Percentiles rank a stretch among this genome's conserved stretches.
These are phyloP conservation scores for Hyles lineata DNA, from an alignment of 2,888 invertebrate genomes.

Conservation along the genomic window DNA sequence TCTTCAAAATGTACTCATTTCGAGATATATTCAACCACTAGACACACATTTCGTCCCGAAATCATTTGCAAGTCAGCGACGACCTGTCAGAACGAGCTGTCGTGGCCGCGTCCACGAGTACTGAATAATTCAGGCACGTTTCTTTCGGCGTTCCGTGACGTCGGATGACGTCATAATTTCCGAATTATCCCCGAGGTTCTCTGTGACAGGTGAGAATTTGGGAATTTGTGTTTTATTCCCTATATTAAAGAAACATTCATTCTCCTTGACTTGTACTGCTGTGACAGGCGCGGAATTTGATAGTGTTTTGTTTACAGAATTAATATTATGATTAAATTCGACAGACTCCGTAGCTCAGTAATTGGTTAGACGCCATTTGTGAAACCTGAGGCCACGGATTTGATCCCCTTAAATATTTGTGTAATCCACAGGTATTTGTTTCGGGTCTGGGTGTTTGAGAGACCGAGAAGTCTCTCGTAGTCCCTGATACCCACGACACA, in stretches of 20 bases:
- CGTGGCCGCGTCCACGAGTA: slow-evolving; percentile 29
- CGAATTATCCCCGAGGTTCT: slow-evolving; percentile 3
- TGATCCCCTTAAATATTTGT: too few species aligned
- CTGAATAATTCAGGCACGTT: slow-evolving; percentile 27
- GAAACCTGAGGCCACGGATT: too few species aligned
- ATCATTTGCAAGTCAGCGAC: slow-evolving; percentile 34
- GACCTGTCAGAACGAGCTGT: slow-evolving; percentile 24
- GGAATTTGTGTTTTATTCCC: not conserved
- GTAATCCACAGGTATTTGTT: too few species aligned
- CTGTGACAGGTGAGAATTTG: not conserved
- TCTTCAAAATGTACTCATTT: not conserved
- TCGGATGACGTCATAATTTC: not conserved
- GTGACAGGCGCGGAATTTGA: not conserved
- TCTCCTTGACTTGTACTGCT: not conserved
- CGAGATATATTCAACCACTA: not conserved
- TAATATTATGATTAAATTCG: too few species aligned
- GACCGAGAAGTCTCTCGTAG: too few species aligned
- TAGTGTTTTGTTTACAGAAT: too few species aligned
- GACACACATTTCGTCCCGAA: slow-evolving; percentile 40
- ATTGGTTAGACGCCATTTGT: too few species aligned
- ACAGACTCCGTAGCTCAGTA: too few species aligned
- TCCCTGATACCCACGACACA: too few species aligned
- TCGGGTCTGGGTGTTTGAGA: too few species aligned
- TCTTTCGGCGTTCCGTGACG: not conserved
- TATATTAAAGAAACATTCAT: not conserved